A percentile compares a stretch with the other conserved stretches of the same genome.
Conservation (phyloP, 2,113 vertebrate species). For the Amazona vittata region DNA sequence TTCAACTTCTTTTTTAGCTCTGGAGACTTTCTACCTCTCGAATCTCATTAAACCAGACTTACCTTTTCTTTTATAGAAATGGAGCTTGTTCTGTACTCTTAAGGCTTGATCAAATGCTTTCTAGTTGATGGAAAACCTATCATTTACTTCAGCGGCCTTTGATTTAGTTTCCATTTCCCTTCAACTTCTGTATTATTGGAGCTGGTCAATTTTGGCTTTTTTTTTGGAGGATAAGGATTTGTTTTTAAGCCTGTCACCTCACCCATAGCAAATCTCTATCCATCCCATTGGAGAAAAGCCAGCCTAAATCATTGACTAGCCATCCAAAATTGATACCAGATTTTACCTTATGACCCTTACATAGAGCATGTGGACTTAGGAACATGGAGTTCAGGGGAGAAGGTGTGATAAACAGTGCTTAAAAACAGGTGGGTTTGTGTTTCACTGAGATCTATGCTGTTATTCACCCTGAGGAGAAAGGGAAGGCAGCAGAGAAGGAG, state of each 20-base stretch:
- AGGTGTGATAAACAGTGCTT: not conserved
- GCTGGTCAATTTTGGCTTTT: not conserved
- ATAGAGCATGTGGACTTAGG: not conserved
- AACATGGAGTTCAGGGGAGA: not conserved
- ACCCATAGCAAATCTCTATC: not conserved
- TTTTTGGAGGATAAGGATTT: not conserved
- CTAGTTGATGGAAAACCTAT: not conserved
- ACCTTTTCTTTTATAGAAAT: not conserved
- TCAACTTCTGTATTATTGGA: not conserved
- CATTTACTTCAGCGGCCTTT: not conserved
- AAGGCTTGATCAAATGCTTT: not conserved
- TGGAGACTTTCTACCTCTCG: not conserved
- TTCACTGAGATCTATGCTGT: not conserved
- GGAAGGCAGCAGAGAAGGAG: not conserved
- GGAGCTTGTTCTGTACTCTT: not conserved
- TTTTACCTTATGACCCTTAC: not conserved
- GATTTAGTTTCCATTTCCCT: not conserved
- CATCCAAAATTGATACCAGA: not conserved
- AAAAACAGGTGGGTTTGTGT: slow-evolving; percentile 5
- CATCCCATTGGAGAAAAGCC: not conserved
- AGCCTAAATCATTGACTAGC: not conserved
- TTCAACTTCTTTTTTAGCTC: not conserved
- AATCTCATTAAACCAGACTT: not conserved
- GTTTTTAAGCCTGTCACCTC: not conserved
- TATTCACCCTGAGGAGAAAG: not conserved